Percentiles rank a stretch among this genome's conserved stretches.
Conservation (phyloP, 2,797 vertebrate species). For the Pipistrellus nathusii region DNA sequence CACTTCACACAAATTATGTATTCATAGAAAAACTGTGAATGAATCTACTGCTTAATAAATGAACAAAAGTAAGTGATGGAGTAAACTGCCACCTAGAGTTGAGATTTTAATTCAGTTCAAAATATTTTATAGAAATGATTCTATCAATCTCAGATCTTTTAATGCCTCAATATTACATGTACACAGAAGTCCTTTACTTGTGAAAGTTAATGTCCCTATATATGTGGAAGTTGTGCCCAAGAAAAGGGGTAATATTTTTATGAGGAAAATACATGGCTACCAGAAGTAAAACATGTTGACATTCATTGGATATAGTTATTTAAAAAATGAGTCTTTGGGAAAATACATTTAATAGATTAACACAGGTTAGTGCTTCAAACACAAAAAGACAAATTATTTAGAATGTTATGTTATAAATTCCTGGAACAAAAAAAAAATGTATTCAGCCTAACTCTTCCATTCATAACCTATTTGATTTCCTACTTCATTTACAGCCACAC, state of each 20-base stretch:
- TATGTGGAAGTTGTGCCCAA: not conserved
- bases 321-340: not conserved
- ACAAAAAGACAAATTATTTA: slow-evolving; percentile 12
- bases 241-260: not conserved
- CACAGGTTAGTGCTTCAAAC: not conserved
- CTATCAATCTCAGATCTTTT: not conserved
- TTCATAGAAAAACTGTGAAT: slow-evolving; percentile 84
- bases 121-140: not conserved
- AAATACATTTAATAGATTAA: slow-evolving; percentile 29
- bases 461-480: not conserved
- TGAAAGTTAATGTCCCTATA: not conserved
- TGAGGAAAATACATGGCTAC: not conserved
- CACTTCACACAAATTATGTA: slow-evolving; percentile 82
- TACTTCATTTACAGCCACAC: not conserved
- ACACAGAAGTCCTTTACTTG: not conserved
- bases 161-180: not conserved
- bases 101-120: slow-evolving; percentile 62
- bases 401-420: slow-evolving; percentile 3
- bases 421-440: slow-evolving; percentile 38
- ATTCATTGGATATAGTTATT: not conserved
- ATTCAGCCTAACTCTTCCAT: not conserved
- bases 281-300: slow-evolving; percentile 25
- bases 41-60: slow-evolving; percentile 74
- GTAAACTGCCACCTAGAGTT: slow-evolving; percentile 84
- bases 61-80: slow-evolving; percentile 74